Evolutionary conservation across 2,888 invertebrate genomes (phyloP), one percentile per base, ranked within the genome.

Genomic region (Zonitis immaculata): DNA sequence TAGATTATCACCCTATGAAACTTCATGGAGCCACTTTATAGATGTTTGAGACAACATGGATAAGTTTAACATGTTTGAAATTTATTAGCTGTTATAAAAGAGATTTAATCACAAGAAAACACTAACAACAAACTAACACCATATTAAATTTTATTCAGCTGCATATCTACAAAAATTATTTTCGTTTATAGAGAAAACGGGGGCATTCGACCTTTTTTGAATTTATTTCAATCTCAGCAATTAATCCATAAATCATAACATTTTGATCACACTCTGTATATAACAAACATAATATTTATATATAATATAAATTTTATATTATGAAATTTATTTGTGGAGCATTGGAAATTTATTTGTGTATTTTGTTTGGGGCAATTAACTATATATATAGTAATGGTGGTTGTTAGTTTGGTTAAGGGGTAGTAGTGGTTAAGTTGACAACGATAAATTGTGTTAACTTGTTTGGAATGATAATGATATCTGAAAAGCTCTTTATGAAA

Each of bases 401-500:
- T 39, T 4, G 26, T 5, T 26, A 7, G 26, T 26, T 26, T 26
- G 26, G 5, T 26, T n/a, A n/a, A n/a, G 6, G 22, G 22, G 35
- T 18, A 4, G 32, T 32, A 14, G 12, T 44, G n/a, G 32, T 39
- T n/a, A 39, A 39, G 39, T 39, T 39, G 39, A 20, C 39, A 39
- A 20, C 39, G 18, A 48, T 32, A 46, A 48, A 52, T 56, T 45
- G 50, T 42, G 42, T 44, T 45, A 32, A 43, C 42, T 48, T 45
- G 44, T 44, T 44, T 25, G 50, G 44, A 51, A 51, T 50, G 51
- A 47, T 47, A 57, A 51, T 57, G 53, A 44, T 44, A 54, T 52
- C 51, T 42, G 26, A 44, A 48, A 48, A 58, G 47, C 61, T 54
- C 55, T 48, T 51, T 57, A 57, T 57, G 52, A 62, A 58, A 57